Percentiles rank a stretch among this genome's conserved stretches.
These are phyloP conservation scores for Falcaria lacertinaria DNA, from an alignment of 2,888 invertebrate genomes.

Conservation along the genomic window DNA sequence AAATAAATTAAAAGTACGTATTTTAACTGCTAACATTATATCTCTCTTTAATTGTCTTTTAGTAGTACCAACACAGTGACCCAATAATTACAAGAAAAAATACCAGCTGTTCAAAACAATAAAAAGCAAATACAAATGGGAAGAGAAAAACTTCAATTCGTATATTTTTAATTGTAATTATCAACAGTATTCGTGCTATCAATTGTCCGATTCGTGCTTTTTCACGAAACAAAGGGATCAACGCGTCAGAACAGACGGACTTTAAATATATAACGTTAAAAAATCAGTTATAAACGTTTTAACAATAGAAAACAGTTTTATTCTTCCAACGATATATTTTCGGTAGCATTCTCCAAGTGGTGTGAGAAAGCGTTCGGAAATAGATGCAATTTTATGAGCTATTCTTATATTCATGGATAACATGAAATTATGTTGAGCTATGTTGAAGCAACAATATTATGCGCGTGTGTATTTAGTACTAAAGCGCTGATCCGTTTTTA, in stretches of 20 bases:
- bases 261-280: slow-evolving; percentile 54
- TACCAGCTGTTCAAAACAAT: slow-evolving; percentile 7
- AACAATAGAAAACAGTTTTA: slow-evolving; percentile 35
- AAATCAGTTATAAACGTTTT: slow-evolving; percentile 34
- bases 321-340: slow-evolving; percentile 8
- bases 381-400: neutral
- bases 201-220: slow-evolving; percentile 67
- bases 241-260: slow-evolving; percentile 46
- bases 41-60: too few relatives aligned
- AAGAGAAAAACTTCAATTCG: slow-evolving; percentile 29
- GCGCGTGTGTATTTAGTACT: neutral
- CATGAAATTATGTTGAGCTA: neutral
- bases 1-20: too few relatives aligned
- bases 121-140: slow-evolving; percentile 26
- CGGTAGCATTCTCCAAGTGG: neutral
- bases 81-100: neutral
- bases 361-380: neutral
- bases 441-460: neutral
- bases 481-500: neutral
- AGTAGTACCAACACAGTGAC: too few relatives aligned
- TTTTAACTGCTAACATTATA: too few relatives aligned
- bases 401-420: neutral
- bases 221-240: slow-evolving; percentile 70
- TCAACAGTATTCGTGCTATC: slow-evolving; percentile 43
- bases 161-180: slow-evolving; percentile 54